Base-by-base conservation (phyloP, 2,888 invertebrate species). In the Hedya salicella region DNA sequence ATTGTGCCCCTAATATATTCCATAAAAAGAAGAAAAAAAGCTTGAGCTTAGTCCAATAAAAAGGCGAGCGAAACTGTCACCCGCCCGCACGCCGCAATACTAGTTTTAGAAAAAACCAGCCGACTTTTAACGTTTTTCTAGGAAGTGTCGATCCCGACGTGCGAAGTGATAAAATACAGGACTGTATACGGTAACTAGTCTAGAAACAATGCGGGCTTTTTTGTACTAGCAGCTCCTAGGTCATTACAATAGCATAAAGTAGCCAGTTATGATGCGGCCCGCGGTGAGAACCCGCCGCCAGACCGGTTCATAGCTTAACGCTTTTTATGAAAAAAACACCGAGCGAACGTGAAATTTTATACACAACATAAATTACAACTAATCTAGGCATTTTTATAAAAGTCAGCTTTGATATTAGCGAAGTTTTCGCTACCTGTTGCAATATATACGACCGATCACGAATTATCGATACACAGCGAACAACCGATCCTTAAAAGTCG, bases 171-270 rank as follows among this genome's bases (percentile, higher is more conserved):
- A 88, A 89, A 85, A 85, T 76, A 77, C 75, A 74, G 69, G 70
- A 63, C 81, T 80, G 73, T 81, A 77, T 79, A 87, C 79, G 85
- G 86, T 79, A 86, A 85, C 83, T 83, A 80, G 83, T 79, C 83
- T 82, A 81, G 77, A 87, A 83, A 90, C 89, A 90, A 88, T 90
- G 87, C 84, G 73, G 75, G 75, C 75, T 84, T 91, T 91, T 91
- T 90, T 91, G 85, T 86, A 78, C 65, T 80, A 81, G 83, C 85
- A 79, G 78, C 86, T 82, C 83, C 87, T 90, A 89, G 89, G 86
- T 86, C 87, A 87, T 89, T 88, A 91, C 90, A 90, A 91, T 89
- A 85, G 89, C 87, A 87, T 88, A 87, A 88, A 89, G 85, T 87
- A 85, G 86, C 87, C 88, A 86, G 90, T 88, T 90, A 90, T 89